phyloP scores from a whole-genome alignment of 2,113 vertebrate genomes.

The Ivindomyrus marchei region DNA sequence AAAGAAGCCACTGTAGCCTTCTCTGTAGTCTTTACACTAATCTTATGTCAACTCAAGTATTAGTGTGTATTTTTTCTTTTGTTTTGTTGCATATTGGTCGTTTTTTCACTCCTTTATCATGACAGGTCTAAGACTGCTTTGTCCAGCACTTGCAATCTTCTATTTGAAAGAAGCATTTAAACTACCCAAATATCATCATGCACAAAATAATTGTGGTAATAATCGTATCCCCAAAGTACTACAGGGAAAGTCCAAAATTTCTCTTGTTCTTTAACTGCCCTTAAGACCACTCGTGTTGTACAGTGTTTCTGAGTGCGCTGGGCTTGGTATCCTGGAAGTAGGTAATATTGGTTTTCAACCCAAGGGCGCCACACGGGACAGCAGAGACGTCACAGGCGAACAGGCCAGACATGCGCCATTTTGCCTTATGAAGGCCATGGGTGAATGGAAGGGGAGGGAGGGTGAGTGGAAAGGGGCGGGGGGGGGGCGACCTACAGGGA shows the following conservation, averaged over 20 bases:
- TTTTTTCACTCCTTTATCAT: not conserved
- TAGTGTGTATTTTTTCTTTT: slow-evolving; percentile 70
- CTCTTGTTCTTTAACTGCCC: not conserved
- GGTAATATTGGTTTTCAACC: not conserved
- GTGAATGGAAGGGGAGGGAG: not conserved
- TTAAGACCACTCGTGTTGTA: not conserved
- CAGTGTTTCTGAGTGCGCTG: not conserved
- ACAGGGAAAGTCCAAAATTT: not conserved
- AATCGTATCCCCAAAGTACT: not conserved
- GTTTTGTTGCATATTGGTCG: slow-evolving; percentile 48
- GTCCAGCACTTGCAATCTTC: slow-evolving; percentile 12
- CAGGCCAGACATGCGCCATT: not conserved
- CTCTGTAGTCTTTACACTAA: slow-evolving; percentile 5
- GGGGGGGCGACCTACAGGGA: not conserved
- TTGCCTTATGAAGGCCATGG: not conserved
- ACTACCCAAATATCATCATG: not conserved
- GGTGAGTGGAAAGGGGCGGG: not conserved
- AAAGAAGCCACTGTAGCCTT: slow-evolving; percentile 47
- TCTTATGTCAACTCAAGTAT: slow-evolving; percentile 57
- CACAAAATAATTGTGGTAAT: slow-evolving; percentile 14
- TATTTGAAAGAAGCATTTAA: not conserved
- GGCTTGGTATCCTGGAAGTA: not conserved
- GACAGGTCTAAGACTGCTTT: not conserved
- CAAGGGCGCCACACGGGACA: not conserved
- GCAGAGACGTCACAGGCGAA: not conserved